phyloP scores from a whole-genome alignment of 2,888 invertebrate species.

The Suillia variegata region DNA sequence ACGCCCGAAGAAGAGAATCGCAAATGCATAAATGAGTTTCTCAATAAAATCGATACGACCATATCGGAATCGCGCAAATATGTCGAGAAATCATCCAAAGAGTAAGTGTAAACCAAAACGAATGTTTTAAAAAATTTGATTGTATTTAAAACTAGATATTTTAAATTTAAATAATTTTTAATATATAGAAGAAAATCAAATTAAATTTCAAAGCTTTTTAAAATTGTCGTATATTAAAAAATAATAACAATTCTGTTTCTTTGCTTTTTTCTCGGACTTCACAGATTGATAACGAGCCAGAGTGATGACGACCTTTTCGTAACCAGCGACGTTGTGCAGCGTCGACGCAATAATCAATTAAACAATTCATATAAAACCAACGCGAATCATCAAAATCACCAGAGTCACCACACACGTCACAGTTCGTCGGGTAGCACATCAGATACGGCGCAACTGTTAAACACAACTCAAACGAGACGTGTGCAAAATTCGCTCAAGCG shows the following conservation, averaged over 20 bases:
- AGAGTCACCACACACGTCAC: slow-evolving; percentile 56
- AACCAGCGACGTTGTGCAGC: slow-evolving; percentile 49
- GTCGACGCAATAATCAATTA: slow-evolving; percentile 47
- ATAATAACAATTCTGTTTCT: too few species aligned
- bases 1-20: slow-evolving; percentile 77
- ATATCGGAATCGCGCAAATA: slow-evolving; percentile 84
- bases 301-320: slow-evolving; percentile 55
- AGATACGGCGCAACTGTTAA: slow-evolving; percentile 61
- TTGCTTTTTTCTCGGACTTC: too few species aligned
- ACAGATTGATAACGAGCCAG: slow-evolving; percentile 55
- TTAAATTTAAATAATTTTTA: too few species aligned
- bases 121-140: slow-evolving; percentile 9
- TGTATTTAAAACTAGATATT: not conserved
- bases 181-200: too few species aligned
- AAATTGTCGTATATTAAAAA: too few species aligned
- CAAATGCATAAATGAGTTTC: slow-evolving; percentile 77
- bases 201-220: too few species aligned
- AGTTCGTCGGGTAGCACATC: slow-evolving; percentile 64
- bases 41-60: slow-evolving; percentile 82
- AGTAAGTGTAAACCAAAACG: slow-evolving; percentile 79
- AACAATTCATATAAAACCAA: slow-evolving; percentile 55
- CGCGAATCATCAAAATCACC: slow-evolving; percentile 40
- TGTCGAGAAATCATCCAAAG: slow-evolving; percentile 81
- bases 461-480: slow-evolving; percentile 80
- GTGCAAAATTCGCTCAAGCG: slow-evolving; percentile 81